phyloP scores from a whole-genome alignment of 2,113 vertebrate species.

The Campylorhamphus procurvoides region DNA sequence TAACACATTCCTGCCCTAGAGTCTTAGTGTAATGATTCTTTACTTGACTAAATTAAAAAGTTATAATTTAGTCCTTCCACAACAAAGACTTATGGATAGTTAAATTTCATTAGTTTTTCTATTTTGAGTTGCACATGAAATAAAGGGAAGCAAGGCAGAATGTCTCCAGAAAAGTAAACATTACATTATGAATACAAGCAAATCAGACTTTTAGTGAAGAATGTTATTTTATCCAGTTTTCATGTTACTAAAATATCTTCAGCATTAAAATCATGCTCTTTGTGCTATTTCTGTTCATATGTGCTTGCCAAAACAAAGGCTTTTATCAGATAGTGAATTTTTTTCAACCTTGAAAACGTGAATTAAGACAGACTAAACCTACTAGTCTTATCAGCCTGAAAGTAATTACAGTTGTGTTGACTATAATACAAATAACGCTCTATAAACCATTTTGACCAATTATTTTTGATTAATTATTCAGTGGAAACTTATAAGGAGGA shows the following conservation, averaged over 20 bases:
- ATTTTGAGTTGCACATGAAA: slow-evolving; percentile 39
- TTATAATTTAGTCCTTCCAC: slow-evolving; percentile 73
- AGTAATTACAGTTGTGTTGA: neutral
- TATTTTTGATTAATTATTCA: neutral
- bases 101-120: slow-evolving; percentile 70
- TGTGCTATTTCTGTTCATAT: neutral
- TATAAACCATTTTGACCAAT: neutral
- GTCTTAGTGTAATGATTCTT: slow-evolving; percentile 79
- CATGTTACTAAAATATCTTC: neutral
- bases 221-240: neutral
- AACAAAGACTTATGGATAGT: slow-evolving; percentile 67
- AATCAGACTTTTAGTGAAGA: neutral
- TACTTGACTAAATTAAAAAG: slow-evolving; percentile 82
- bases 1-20: slow-evolving; percentile 85
- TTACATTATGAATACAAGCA: neutral
- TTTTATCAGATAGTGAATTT: neutral
- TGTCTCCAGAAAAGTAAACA: slow-evolving; percentile 46
- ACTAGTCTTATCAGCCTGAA: neutral
- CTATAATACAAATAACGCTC: neutral
- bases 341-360: neutral
- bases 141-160: slow-evolving; percentile 40
- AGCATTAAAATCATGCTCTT: neutral
- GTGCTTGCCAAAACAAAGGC: neutral
- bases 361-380: neutral
- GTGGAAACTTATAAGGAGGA: neutral